phyloP scores from a whole-genome alignment of 2,113 vertebrate genomes.

The Circaetus gallicus region DNA sequence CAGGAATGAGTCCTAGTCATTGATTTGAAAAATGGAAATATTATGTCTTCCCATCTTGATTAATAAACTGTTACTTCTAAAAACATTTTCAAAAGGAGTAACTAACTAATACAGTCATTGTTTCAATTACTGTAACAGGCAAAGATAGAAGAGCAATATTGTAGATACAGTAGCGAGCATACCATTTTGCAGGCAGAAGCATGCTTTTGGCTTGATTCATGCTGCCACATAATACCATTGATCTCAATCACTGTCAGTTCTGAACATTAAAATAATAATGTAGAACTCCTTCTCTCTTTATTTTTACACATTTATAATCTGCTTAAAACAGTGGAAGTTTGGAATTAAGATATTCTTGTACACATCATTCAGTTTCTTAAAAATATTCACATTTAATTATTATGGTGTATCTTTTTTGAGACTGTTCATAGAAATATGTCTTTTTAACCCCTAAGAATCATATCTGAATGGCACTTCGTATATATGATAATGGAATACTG shows the following conservation, averaged over 20 bases:
- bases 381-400: background rate
- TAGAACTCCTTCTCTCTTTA: background rate
- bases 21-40: background rate
- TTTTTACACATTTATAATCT: background rate
- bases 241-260: slow-evolving; percentile 54
- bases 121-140: background rate
- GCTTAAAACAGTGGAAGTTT: background rate
- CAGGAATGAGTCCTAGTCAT: background rate
- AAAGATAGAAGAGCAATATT: background rate
- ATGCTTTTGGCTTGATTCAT: slow-evolving; percentile 29
- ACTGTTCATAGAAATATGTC: background rate
- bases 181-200: background rate
- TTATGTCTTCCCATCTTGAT: background rate
- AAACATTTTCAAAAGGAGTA: slow-evolving; percentile 15
- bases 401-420: background rate
- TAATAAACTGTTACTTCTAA: slow-evolving; percentile 10
- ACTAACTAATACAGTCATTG: background rate
- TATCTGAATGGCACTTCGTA: background rate
- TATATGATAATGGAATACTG: background rate
- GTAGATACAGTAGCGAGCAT: background rate
- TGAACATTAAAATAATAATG: slow-evolving; percentile 38
- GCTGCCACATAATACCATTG: slow-evolving; percentile 11
- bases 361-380: background rate
- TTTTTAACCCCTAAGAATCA: background rate
- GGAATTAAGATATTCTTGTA: background rate